Conservation (phyloP, 2,113 vertebrate genomes). For the cattle (Bos taurus) region DNA sequence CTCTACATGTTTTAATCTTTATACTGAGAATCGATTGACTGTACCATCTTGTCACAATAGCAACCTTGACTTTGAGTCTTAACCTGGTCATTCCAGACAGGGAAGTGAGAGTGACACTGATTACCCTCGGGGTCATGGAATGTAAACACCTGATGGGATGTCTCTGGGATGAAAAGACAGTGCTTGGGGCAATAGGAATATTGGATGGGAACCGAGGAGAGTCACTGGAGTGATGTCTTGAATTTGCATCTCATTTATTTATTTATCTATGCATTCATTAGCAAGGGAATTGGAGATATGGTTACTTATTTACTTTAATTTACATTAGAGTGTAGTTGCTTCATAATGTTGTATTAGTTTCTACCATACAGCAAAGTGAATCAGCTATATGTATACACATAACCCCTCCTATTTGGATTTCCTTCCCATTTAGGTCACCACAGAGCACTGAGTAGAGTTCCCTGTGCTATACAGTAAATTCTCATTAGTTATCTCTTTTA, state of each 20-base stretch:
- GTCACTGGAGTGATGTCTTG: not conserved
- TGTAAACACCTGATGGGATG: not conserved
- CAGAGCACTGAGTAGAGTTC: not conserved
- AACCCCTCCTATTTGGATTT: not conserved
- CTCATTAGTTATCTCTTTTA: not conserved
- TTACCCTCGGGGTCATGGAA: not conserved
- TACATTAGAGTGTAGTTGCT: not conserved
- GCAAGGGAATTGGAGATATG: not conserved
- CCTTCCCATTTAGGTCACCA: not conserved
- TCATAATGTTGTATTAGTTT: not conserved
- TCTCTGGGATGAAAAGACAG: not conserved
- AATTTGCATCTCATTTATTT: not conserved
- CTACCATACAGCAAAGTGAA: not conserved
- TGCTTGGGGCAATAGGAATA: not conserved
- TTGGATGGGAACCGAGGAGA: not conserved
- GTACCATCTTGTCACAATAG: not conserved
- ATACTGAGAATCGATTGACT: not conserved
- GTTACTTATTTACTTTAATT: not conserved
- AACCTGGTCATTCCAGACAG: not conserved
- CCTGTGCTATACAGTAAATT: not conserved
- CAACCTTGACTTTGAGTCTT: not conserved
- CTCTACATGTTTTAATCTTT: not conserved
- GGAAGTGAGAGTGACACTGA: no score
- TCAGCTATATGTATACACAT: fast-evolving
- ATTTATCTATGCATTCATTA: not conserved